phyloP scores from a whole-genome alignment of 2,888 invertebrate genomes.

The Thera obeliscata region DNA sequence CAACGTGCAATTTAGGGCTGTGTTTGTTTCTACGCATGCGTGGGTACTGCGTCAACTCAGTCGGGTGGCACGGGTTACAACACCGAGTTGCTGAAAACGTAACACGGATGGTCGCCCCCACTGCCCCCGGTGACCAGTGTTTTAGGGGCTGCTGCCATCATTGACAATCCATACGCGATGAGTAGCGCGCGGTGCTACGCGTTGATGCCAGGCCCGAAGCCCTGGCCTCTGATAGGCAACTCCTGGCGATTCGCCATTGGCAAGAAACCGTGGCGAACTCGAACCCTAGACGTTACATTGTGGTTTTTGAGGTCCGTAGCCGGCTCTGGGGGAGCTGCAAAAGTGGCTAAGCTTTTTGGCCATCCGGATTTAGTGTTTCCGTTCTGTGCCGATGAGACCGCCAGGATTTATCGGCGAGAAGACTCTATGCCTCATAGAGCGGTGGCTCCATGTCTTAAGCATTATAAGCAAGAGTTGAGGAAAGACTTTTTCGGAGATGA shows the following conservation, averaged over 20 bases:
- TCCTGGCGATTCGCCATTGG: constrained; percentile 91
- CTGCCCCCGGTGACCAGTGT: constrained; percentile 51
- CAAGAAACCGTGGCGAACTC: constrained; percentile 72
- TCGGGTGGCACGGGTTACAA: constrained; percentile 65
- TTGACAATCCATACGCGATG: constrained; percentile 69
- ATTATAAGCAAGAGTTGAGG: constrained; percentile 88
- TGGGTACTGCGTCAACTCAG: constrained; percentile 55
- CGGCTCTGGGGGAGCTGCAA: constrained; percentile 80
- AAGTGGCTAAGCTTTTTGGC: constrained; percentile 89
- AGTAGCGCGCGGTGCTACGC: constrained; percentile 82
- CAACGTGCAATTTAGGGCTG: constrained; percentile 40
- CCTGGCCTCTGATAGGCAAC: constrained; percentile 90
- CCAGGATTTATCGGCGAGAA: constrained; percentile 88
- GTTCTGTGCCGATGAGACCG: constrained; percentile 89
- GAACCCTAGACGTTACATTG: constrained; percentile 82
- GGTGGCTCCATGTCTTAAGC: constrained; percentile 89
- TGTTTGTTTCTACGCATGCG: constrained; percentile 51
- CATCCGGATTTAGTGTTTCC: constrained; percentile 90
- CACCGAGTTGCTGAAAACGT: constrained; percentile 69
- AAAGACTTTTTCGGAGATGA: constrained; percentile 89
- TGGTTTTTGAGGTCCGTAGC: constrained; percentile 79
- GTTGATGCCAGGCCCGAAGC: constrained; percentile 90
- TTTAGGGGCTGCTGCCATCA: constrained; percentile 64
- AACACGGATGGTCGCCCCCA: constrained; percentile 67
- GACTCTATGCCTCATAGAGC: constrained; percentile 89